phyloP scores from a whole-genome alignment of 2,888 invertebrate species.

The Rhamphomyia laevipes region DNA sequence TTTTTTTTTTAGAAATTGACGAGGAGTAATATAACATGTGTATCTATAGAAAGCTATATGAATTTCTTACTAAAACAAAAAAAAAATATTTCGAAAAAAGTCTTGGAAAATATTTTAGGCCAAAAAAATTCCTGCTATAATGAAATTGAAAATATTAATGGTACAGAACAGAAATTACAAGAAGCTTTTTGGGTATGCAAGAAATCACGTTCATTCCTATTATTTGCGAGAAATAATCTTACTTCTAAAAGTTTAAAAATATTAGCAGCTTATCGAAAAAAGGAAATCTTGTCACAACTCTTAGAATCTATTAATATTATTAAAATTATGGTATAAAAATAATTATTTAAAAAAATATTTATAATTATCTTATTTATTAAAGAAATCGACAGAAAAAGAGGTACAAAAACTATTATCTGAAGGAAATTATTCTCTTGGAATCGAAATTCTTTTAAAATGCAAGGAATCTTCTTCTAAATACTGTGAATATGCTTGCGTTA shows the following conservation, averaged over 20 bases:
- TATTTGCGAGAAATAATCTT: slow-evolving; percentile 67
- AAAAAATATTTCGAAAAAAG: slow-evolving; percentile 64
- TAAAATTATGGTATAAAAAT: slow-evolving; percentile 48
- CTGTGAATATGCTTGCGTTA: slow-evolving; percentile 83
- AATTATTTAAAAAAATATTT: slow-evolving; percentile 31
- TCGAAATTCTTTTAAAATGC: slow-evolving; percentile 78
- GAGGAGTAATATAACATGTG: too few relatives aligned
- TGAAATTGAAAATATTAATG: slow-evolving; percentile 68
- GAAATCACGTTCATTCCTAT: slow-evolving; percentile 58
- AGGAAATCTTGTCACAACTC: slow-evolving; percentile 70
- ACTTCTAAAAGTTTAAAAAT: slow-evolving; percentile 79
- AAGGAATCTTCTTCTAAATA: slow-evolving; percentile 74
- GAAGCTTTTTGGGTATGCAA: slow-evolving; percentile 60
- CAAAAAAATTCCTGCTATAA: slow-evolving; percentile 78
- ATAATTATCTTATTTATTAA: slow-evolving; percentile 33
- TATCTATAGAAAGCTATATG: too few relatives aligned
- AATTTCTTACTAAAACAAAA: too few relatives aligned
- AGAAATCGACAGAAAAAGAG: slow-evolving; percentile 72
- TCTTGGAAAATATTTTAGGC: slow-evolving; percentile 82
- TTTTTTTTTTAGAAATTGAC: too few relatives aligned
- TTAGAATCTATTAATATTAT: slow-evolving; percentile 69
- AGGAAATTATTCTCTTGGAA: slow-evolving; percentile 81
- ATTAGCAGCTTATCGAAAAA: slow-evolving; percentile 79
- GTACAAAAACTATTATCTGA: slow-evolving; percentile 69
- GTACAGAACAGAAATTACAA: slow-evolving; percentile 55